Conservation (phyloP, 2,888 invertebrate species). For the Dicyrtomina minuta region DNA sequence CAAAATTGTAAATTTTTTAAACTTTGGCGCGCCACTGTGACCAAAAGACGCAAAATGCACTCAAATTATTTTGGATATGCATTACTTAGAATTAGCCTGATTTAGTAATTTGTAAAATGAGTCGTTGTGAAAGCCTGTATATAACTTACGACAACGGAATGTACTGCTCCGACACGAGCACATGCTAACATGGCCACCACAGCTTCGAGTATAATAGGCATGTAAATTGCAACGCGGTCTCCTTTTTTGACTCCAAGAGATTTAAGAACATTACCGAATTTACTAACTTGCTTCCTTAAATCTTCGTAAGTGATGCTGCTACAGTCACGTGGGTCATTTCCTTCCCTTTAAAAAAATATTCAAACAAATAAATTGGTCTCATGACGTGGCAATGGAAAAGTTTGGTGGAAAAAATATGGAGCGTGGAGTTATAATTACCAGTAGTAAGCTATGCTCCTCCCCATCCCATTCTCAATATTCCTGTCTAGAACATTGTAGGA, state of each 20-base stretch:
- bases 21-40: no score
- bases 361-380: no score
- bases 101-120: no score
- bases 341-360: conserved; percentile 80
- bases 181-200: conserved; percentile 93
- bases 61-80: no score
- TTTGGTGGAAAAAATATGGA: no score
- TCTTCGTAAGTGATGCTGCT: conserved; percentile 85
- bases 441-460: conserved; percentile 88
- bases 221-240: conserved; percentile 92
- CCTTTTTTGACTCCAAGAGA: conserved; percentile 81
- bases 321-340: conserved; percentile 92
- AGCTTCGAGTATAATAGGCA: conserved; percentile 98
- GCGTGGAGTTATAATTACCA: no score
- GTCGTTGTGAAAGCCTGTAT: no score
- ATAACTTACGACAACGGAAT: conserved; percentile 13
- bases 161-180: conserved; percentile 75
- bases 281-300: conserved; percentile 82
- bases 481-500: conserved; percentile 93
- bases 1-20: no score
- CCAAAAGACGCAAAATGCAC: no score
- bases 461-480: conserved; percentile 81
- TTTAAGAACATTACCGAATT: conserved; percentile 87
- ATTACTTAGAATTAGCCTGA: no score
- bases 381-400: no score